Evolutionary conservation across 2,113 vertebrate species (phyloP).

Genomic region (Rhinopomastus cyanomelas): DNA sequence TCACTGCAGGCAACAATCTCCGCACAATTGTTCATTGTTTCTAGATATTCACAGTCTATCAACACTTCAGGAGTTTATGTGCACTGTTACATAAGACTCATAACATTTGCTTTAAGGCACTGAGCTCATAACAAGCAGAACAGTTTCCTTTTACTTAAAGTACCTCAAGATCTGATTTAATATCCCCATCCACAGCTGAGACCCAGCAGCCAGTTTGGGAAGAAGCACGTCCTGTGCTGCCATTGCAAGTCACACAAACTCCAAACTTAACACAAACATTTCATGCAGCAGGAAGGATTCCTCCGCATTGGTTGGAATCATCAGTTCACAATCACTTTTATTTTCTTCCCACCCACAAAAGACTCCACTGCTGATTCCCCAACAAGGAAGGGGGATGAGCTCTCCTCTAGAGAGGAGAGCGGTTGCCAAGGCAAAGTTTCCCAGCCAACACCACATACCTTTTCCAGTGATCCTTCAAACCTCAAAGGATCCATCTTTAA

Average conservation of each 20-base stretch:
- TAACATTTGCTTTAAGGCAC: not conserved
- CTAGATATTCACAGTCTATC: not conserved
- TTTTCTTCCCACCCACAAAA: too few species aligned
- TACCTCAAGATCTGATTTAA: not conserved
- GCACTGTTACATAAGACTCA: not conserved
- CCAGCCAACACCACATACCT: not conserved
- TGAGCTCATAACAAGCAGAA: not conserved
- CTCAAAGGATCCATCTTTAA: not conserved
- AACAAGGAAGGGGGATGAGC: too few species aligned
- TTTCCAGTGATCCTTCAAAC: not conserved
- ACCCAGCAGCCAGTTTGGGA: not conserved
- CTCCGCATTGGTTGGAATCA: not conserved
- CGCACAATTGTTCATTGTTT: not conserved
- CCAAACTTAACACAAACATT: not conserved
- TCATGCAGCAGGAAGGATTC: not conserved
- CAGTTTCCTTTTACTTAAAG: not conserved
- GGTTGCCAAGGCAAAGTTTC: accelerated
- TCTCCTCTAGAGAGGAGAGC: not conserved
- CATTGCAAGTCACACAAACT: not conserved
- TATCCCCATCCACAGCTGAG: not conserved
- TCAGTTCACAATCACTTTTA: not conserved
- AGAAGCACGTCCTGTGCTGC: not conserved
- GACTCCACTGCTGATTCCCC: not conserved
- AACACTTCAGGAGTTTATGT: not conserved
- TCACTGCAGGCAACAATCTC: not conserved